Evolutionary conservation across 2,113 vertebrate species (phyloP).

Genomic region (Smithornis capensis): DNA sequence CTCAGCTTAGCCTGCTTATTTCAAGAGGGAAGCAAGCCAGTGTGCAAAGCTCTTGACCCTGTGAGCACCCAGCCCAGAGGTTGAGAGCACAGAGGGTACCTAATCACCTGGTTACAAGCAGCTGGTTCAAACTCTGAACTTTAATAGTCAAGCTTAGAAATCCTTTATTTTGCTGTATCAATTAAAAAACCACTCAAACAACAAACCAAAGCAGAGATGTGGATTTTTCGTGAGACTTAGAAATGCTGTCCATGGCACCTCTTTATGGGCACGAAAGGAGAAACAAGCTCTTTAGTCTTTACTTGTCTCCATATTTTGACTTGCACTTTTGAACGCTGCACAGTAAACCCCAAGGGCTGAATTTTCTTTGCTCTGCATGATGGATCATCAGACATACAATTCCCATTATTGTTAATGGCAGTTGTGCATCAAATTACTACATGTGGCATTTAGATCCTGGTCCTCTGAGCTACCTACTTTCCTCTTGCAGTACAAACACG

Average conservation of each 20-base stretch:
- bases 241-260: background rate
- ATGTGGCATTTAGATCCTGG: background rate
- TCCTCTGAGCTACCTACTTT: background rate
- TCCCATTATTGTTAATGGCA: conserved; percentile 46
- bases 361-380: conserved; percentile 2
- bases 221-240: background rate
- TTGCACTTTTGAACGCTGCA: background rate
- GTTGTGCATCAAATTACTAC: conserved; percentile 5
- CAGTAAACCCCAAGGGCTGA: conserved; percentile 4
- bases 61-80: background rate
- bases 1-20: background rate
- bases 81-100: background rate
- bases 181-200: background rate
- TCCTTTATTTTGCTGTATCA: background rate
- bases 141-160: background rate
- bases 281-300: background rate
- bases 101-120: background rate
- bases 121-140: background rate
- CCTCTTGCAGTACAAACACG: background rate
- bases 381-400: conserved; percentile 9
- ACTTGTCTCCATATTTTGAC: background rate
- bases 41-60: background rate
- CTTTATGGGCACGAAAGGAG: background rate
- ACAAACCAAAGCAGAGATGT: background rate
- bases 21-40: background rate